Base-by-base conservation (phyloP, 1,140 invertebrate species). In the Sarcophaga peregrina region DNA sequence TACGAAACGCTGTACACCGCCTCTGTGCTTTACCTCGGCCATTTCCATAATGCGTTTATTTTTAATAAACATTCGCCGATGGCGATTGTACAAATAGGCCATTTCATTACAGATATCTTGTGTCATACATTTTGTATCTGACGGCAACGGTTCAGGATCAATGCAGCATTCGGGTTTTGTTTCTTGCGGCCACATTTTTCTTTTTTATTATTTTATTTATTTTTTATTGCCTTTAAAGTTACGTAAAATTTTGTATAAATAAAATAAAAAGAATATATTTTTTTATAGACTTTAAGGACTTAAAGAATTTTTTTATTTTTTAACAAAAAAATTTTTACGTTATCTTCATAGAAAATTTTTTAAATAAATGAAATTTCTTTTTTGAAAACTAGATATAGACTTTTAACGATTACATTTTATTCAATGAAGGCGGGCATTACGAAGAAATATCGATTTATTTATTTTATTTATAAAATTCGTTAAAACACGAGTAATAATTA, bases 141-240 rank as follows among this genome's bases (percentile, higher is more conserved):
- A 82, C 5, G 88, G 88, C 76, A 89, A 84, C 0, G 52, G 83
- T 0, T 87, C 82, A 0, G 74, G 76, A 5, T 85, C 78, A 10
- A 46, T 68, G 81, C 88, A 89, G 47, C 88, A 89, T 54, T 89
- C 86, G 10, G 87, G 81, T 62, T 88, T 74, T 17, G 46, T 80
- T 25, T 68, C 78, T 54, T 72, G 58, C 7, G 74, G 47, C 15
- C 78, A 62, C 80, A 62, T 72, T 45, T 72, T 81, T 72, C 0
- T 50, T 62, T 4, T 81, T 72, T 62, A n/a, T 11, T 58, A 17
- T 81, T 72, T 37, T 80, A 58, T 81, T 54, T 81, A 47, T 47
- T 81, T 81, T 81, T 78, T 50, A 76, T 47, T 72, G 10, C 25
- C 25, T 37, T 37, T 37, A 37, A 37, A 8, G 17, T 68, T 68